A percentile compares a stretch with the other conserved stretches of the same genome.
These are phyloP conservation scores for Ophion slaviceki DNA, from an alignment of 2,888 invertebrate genomes.

Conservation along the genomic window DNA sequence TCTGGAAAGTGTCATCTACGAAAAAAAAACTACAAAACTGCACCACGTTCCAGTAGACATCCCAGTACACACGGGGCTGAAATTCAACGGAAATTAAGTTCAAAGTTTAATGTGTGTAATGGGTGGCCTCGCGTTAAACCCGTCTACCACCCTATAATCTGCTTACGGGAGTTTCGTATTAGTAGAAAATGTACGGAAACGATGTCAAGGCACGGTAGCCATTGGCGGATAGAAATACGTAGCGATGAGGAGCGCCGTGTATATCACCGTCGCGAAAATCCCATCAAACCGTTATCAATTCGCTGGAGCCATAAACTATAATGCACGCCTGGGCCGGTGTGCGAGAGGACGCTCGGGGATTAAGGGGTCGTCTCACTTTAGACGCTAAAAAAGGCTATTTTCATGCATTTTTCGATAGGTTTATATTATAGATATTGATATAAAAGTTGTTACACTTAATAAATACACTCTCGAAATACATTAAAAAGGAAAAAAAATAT, in stretches of 20 bases:
- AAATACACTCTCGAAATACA: no score
- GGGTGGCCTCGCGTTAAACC: not conserved
- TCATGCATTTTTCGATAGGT: no score
- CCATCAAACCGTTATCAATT: conserved; percentile 70
- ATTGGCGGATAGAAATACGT: not conserved
- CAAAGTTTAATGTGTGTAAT: not conserved
- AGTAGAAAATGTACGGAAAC: conserved; percentile 20
- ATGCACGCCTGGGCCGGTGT: conserved; percentile 52
- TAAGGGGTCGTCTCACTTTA: not conserved
- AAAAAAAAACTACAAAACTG: not conserved
- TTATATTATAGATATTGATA: no score
- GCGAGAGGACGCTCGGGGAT: conserved; percentile 59
- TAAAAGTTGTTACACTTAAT: no score
- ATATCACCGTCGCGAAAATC: conserved; percentile 58
- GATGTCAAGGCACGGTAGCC: not conserved
- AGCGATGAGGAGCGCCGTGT: conserved; percentile 9
- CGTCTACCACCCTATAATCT: conserved; percentile 20
- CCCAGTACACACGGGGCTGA: not conserved
- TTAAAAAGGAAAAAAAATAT: no score
- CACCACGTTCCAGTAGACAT: not conserved
- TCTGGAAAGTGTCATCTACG: no score
- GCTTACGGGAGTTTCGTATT: conserved; percentile 37
- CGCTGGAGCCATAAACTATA: conserved; percentile 67
- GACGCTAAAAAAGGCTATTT: no score
- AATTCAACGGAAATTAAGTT: not conserved